Percentiles rank a stretch among this genome's conserved stretches.
Evolutionary conservation across 2,888 invertebrate genomes (phyloP).

Genomic region (Leucozona laternaria): DNA sequence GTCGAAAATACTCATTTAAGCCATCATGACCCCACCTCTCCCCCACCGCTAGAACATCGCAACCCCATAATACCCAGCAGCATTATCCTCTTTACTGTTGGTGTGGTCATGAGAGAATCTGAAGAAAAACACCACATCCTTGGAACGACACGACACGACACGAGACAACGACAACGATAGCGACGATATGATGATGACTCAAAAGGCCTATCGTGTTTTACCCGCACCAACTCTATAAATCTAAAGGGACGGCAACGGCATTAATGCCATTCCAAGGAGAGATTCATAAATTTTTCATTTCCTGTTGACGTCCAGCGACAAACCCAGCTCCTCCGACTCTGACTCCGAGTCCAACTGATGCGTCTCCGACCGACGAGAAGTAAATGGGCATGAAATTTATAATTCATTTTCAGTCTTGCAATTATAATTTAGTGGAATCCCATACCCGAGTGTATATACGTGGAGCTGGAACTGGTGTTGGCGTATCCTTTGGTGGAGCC

Average conservation of each 20-base stretch:
- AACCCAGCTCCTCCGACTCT: conserved; percentile 51
- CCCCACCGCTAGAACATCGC: background rate
- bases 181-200: conserved; percentile 26
- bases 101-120: conserved; percentile 42
- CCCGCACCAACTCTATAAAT: conserved; percentile 13
- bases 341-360: conserved; percentile 21
- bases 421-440: conserved; percentile 75
- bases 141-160: conserved; percentile 17
- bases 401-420: conserved; percentile 76
- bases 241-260: conserved; percentile 65
- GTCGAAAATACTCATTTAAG: conserved; percentile 71
- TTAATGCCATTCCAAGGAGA: conserved; percentile 73
- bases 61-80: background rate
- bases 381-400: conserved; percentile 76
- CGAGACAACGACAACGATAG: background rate
- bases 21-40: background rate
- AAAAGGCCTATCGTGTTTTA: conserved; percentile 54
- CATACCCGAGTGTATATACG: conserved; percentile 31
- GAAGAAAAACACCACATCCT: conserved; percentile 73
- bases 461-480: conserved; percentile 4
- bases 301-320: conserved; percentile 76
- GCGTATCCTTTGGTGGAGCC: conserved; percentile 46
- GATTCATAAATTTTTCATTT: conserved; percentile 76
- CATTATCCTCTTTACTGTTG: background rate
- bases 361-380: conserved; percentile 55